These are phyloP conservation scores for Tichodroma muraria DNA, from an alignment of 2,113 vertebrate species.

Conservation along the genomic window DNA sequence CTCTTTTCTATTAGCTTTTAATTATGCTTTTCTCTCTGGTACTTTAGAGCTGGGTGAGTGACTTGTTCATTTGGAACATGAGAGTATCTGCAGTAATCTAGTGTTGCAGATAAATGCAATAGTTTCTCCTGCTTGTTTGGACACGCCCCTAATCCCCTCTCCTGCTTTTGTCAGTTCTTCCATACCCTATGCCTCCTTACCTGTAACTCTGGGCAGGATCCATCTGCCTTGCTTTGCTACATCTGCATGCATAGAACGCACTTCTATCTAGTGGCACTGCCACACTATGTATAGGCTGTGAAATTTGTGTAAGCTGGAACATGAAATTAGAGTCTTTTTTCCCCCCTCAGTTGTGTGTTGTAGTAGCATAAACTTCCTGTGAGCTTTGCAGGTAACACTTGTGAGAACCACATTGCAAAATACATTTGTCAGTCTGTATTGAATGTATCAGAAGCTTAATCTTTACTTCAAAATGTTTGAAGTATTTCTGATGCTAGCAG, in stretches of 20 bases:
- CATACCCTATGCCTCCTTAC: accelerated
- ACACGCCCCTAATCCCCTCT: not conserved
- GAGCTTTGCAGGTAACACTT: not conserved
- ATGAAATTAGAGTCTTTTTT: not conserved
- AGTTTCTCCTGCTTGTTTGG: not conserved
- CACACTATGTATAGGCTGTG: not conserved
- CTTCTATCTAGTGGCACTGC: not conserved
- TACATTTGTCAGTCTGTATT: not conserved
- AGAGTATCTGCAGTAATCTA: not conserved
- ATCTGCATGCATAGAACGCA: not conserved
- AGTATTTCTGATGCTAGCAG: not conserved
- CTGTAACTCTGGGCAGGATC: not conserved
- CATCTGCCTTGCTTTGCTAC: not conserved
- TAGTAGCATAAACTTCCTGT: not conserved
- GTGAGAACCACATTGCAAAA: accelerated
- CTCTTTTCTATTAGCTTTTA: not conserved
- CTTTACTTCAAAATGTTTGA: not conserved
- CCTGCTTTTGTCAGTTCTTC: not conserved
- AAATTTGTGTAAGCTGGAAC: not conserved
- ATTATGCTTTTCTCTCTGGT: not conserved
- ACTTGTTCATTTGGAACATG: accelerated
- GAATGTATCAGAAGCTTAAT: not conserved
- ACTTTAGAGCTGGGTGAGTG: not conserved
- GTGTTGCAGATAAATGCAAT: not conserved
- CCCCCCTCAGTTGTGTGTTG: not conserved